Evolutionary conservation across 2,888 invertebrate genomes (phyloP).

Genomic region (Standfussiana lucernea): DNA sequence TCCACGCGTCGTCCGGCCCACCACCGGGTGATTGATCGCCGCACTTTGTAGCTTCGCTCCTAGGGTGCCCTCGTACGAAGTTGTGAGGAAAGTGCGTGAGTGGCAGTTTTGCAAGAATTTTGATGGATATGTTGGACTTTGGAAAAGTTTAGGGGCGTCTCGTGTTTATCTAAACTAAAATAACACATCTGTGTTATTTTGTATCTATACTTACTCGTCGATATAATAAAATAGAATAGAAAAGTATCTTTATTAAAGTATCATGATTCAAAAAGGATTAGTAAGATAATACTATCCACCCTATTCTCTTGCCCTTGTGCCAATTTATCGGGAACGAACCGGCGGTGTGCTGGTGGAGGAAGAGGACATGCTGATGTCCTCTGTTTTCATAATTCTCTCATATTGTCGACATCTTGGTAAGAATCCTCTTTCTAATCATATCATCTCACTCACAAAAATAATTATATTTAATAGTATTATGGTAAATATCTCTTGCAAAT

Average conservation of each 20-base stretch:
- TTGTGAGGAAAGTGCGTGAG: slow-evolving; percentile 39
- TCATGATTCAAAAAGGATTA: no score
- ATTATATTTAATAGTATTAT: not conserved
- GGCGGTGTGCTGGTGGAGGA: no score
- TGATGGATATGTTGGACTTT: slow-evolving; percentile 41
- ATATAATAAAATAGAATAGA: no score
- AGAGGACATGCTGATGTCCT: not conserved
- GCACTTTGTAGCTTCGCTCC: slow-evolving; percentile 41
- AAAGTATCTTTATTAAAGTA: no score
- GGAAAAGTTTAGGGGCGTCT: not conserved
- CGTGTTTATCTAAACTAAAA: no score
- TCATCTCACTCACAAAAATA: not conserved
- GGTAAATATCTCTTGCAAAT: not conserved
- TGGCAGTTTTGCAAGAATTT: slow-evolving; percentile 37
- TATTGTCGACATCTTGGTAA: not conserved
- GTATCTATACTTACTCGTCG: not conserved
- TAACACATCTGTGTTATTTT: not conserved
- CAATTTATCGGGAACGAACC: not conserved
- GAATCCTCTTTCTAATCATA: not conserved
- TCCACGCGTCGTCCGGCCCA: slow-evolving; percentile 48
- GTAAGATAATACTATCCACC: not conserved
- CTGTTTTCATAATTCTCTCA: not conserved
- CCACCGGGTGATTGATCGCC: slow-evolving; percentile 62
- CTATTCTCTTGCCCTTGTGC: not conserved
- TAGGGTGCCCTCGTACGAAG: slow-evolving; percentile 40